These are phyloP conservation scores for Cuculus canorus DNA, from an alignment of 2,797 vertebrate genomes.

Conservation along the genomic window DNA sequence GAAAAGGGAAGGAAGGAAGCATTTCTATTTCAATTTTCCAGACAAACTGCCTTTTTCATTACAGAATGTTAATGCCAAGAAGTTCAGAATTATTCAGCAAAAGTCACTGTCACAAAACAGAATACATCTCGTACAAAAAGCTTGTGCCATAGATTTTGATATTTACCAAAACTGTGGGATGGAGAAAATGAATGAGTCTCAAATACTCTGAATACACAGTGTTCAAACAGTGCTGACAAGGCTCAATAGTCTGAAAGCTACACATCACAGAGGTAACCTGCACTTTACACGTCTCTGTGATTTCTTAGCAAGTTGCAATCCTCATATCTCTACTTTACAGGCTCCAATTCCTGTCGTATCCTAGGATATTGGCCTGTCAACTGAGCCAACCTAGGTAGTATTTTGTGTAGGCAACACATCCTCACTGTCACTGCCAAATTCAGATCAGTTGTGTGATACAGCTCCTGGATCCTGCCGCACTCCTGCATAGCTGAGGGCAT, in stretches of 20 bases:
- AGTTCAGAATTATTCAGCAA: background rate
- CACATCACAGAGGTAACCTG: too few relatives aligned
- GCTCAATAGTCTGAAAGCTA: background rate
- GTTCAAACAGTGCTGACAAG: background rate
- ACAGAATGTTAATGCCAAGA: background rate
- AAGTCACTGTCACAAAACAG: background rate
- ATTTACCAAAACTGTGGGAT: background rate
- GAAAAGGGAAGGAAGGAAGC: background rate
- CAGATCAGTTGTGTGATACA: fast-evolving
- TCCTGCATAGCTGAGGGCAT: background rate
- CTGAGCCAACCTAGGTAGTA: fast-evolving
- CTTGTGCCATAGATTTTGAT: background rate
- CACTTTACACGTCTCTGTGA: background rate
- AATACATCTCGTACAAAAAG: background rate
- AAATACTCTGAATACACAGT: background rate
- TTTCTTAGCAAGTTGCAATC: background rate
- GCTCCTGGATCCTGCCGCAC: background rate
- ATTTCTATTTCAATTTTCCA: background rate
- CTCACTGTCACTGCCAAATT: background rate
- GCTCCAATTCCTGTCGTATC: background rate
- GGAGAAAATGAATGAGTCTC: background rate
- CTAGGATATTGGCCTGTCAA: background rate
- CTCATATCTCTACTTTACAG: background rate
- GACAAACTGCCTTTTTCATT: background rate
- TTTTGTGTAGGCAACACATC: background rate